Conservation (phyloP, 2,797 vertebrate genomes). For the Coccyzus lansbergi region DNA sequence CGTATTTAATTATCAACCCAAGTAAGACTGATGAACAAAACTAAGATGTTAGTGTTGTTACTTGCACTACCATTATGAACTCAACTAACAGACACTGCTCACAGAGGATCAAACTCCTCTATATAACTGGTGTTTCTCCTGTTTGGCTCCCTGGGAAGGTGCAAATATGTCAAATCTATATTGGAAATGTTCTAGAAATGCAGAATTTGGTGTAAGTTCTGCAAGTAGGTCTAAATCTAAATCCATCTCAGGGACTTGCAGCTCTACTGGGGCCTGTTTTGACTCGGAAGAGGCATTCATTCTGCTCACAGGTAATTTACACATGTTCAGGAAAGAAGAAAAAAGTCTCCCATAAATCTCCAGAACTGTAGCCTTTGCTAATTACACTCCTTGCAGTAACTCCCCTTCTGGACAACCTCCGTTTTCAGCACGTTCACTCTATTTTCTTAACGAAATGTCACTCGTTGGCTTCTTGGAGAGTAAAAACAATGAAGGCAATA, state of each 20-base stretch:
- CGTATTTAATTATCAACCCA: not conserved
- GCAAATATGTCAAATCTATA: not conserved
- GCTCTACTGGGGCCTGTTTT: not conserved
- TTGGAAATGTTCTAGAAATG: not conserved
- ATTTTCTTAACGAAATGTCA: slow-evolving; percentile 79
- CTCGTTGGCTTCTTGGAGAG: slow-evolving; percentile 75
- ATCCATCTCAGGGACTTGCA: not conserved
- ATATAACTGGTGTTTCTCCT: not conserved
- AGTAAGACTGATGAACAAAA: not conserved
- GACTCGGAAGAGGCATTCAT: not conserved
- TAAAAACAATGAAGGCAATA: slow-evolving; percentile 76
- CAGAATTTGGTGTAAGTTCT: not conserved
- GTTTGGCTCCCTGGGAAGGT: not conserved
- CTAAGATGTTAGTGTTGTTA: not conserved
- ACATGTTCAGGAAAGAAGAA: not conserved
- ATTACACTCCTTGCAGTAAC: slow-evolving; percentile 61
- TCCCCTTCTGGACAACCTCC: slow-evolving; percentile 48
- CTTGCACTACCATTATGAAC: not conserved
- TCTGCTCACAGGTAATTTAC: not conserved
- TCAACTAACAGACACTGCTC: not conserved
- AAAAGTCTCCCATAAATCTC: slow-evolving; percentile 59
- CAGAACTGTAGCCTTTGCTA: slow-evolving; percentile 46
- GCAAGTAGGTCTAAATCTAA: not conserved
- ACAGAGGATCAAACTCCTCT: not conserved
- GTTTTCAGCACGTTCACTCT: slow-evolving; percentile 74